phyloP scores from a whole-genome alignment of 2,888 invertebrate genomes.

The Drosophila stalkeri region DNA sequence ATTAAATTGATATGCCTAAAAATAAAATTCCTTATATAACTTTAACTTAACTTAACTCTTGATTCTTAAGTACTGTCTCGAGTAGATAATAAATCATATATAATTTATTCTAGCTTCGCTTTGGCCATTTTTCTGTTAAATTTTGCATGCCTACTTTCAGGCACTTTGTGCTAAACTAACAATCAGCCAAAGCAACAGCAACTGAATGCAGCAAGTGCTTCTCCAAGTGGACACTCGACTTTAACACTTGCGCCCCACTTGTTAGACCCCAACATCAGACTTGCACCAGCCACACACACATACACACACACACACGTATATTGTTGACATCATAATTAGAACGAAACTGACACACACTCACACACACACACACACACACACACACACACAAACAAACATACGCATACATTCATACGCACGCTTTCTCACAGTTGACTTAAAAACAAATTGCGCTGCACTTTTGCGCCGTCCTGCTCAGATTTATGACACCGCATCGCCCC shows the following conservation, averaged over 20 bases:
- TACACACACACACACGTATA: constrained; percentile 20
- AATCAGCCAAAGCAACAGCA: constrained; percentile 31
- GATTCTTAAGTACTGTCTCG: background rate
- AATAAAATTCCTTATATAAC: background rate
- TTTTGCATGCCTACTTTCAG: constrained; percentile 56
- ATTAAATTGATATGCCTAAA: too few species aligned
- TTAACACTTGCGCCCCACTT: constrained; percentile 48
- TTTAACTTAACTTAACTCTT: background rate
- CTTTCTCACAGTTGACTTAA: constrained; percentile 54
- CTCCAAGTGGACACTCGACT: constrained; percentile 60
- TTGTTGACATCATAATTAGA: constrained; percentile 79
- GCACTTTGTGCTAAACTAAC: constrained; percentile 45
- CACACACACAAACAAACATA: constrained; percentile 8
- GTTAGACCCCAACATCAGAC: background rate
- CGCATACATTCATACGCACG: constrained; percentile 15
- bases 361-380: constrained; percentile 31
- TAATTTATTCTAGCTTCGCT: background rate
- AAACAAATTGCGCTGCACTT: constrained; percentile 79
- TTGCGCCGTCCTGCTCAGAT: constrained; percentile 59
- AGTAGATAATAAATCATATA: background rate
- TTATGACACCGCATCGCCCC: constrained; percentile 66
- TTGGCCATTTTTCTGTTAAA: constrained; percentile 25
- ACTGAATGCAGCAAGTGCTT: constrained; percentile 43
- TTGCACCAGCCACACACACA: constrained; percentile 7
- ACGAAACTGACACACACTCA: constrained; percentile 53